Base-by-base conservation (phyloP, 2,113 vertebrate species). In the Falcunculus frontatus region DNA sequence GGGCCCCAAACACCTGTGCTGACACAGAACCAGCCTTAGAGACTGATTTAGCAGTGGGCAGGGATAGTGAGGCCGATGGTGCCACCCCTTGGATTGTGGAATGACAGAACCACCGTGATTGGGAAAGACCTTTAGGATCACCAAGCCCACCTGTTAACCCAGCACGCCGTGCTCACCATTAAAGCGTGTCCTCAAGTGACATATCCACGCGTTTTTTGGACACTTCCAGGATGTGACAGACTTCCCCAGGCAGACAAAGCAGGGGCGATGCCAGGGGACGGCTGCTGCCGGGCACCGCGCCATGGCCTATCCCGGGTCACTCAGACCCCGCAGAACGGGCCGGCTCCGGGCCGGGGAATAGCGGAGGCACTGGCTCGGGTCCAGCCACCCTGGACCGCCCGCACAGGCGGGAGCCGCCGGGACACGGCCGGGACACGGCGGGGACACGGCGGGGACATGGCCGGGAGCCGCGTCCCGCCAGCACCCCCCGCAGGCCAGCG, bases 1-100 rank as follows among this genome's bases (percentile, higher is more conserved):
- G 35, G 11, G 39, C 9, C 17, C 9, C 41, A 13, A 23, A 47
- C 33, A 21, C 37, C 3, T 8, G 27, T 3, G 7, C 2, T 35
- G 59, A 8, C 46, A 33, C 6, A 30, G 22, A 83, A n/a, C 6
- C 44, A 35, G 30, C 33, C 46, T 26, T 8, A 9, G 19, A 59
- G 23, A 4, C 1, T 4, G 39, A 68, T 50, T 27, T 10, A 27
- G 30, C 44, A 5, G 21, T 0, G 29, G 27, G 20, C 35, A 30
- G 44, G 20, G 57, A 12, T 0, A 16, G 30, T 0, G 8, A 8
- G 22, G 17, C 67, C 0, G 0, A 29, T 0, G 8, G 26, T 15
- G 27, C 69, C 50, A 30, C 6, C 16, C 26, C 67, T 26, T 10
- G n/a, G 39, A 16, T 5, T 46, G 41, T 1, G 20, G 30, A 63